These are phyloP conservation scores for Lontra canadensis DNA, from an alignment of 2,113 vertebrate species.

Conservation along the genomic window DNA sequence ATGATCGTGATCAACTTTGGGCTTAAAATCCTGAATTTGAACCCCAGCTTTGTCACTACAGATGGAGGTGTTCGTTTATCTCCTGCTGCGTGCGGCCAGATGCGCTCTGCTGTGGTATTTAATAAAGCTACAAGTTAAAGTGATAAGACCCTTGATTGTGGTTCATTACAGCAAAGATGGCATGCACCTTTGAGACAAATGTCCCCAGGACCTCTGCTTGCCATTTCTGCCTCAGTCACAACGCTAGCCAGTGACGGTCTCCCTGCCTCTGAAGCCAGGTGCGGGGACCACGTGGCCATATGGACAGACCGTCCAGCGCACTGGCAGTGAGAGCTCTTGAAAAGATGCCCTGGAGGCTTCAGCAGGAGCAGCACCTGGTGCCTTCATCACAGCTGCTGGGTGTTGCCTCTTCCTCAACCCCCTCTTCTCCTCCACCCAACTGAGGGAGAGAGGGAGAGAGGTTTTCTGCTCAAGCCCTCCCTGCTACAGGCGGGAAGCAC, in stretches of 20 bases:
- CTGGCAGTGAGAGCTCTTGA: background rate
- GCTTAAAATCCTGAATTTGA: background rate
- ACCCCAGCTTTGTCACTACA: background rate
- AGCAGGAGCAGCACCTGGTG: no score
- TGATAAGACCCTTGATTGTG: background rate
- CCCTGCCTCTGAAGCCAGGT: background rate
- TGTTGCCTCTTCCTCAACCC: no score
- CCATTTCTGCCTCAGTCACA: background rate
- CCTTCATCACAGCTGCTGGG: background rate
- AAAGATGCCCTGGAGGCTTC: background rate
- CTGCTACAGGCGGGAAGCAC: background rate
- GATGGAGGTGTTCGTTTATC: background rate
- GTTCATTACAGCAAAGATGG: background rate
- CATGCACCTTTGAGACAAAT: background rate
- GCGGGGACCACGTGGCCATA: background rate
- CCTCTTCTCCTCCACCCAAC: background rate
- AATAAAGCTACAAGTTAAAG: background rate
- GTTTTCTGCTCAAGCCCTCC: background rate
- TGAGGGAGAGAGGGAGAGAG: no score
- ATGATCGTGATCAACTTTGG: background rate
- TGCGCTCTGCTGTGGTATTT: background rate
- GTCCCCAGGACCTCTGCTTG: background rate
- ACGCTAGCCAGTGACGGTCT: background rate
- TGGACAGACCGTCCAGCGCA: background rate
- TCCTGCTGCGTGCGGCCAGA: background rate